A percentile compares a stretch with the other conserved stretches of the same genome.
These are phyloP conservation scores for Monodelphis domestica DNA, from an alignment of 2,797 vertebrate species.

Conservation along the genomic window DNA sequence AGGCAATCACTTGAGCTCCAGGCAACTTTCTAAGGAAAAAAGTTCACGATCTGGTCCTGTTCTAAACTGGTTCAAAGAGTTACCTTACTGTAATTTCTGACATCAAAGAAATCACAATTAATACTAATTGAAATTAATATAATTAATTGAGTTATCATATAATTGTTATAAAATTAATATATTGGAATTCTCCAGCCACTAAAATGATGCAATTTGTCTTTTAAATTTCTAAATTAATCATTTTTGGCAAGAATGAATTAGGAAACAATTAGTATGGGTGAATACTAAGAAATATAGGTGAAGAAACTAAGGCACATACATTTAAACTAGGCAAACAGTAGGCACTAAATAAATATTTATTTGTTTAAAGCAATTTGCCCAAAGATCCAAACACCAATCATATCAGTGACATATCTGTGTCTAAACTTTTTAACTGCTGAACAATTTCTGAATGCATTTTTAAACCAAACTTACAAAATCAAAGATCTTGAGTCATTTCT, in stretches of 20 bases:
- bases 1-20: not conserved
- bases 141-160: no score
- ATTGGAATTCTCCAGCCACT: not conserved
- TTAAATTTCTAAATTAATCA: not conserved
- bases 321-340: not conserved
- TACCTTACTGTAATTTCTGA: not conserved
- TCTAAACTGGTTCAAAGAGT: not conserved
- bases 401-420: not conserved
- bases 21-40: not conserved
- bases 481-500: no score
- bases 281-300: no score
- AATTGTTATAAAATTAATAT: no score
- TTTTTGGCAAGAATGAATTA: not conserved
- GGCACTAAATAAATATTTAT: not conserved
- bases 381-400: not conserved
- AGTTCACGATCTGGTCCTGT: not conserved
- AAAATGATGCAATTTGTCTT: not conserved
- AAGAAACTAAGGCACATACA: not conserved
- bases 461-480: not conserved
- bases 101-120: no score
- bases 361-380: not conserved
- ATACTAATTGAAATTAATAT: no score
- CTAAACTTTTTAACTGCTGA: not conserved
- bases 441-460: not conserved
- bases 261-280: no score